A percentile compares a stretch with the other conserved stretches of the same genome.
phyloP scores from a whole-genome alignment of 2,888 invertebrate genomes.

The Cephus sareptanus region DNA sequence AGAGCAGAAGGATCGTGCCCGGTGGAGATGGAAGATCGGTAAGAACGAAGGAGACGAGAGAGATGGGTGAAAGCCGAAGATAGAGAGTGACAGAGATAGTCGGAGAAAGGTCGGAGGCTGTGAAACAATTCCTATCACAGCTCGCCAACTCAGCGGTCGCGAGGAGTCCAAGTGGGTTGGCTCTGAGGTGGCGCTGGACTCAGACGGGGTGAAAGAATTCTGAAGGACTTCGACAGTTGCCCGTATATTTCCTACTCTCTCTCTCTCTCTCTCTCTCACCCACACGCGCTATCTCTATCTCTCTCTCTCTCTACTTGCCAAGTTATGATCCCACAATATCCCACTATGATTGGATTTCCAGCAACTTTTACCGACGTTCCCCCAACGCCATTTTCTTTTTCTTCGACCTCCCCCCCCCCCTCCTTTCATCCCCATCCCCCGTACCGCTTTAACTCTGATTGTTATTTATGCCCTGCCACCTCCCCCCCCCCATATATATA shows the following conservation, averaged over 20 bases:
- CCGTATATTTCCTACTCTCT: slow-evolving; percentile 8
- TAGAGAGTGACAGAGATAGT: neutral
- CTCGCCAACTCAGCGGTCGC: slow-evolving; percentile 25
- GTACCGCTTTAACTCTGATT: neutral
- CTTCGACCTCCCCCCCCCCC: neutral
- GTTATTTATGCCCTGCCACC: neutral
- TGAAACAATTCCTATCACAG: slow-evolving; percentile 48
- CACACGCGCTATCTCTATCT: too few species aligned
- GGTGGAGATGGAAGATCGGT: neutral
- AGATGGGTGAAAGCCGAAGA: too few species aligned
- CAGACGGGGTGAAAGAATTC: slow-evolving; percentile 30
- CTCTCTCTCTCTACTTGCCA: slow-evolving; percentile 8
- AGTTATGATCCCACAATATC: slow-evolving; percentile 57
- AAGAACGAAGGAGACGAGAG: accelerated
- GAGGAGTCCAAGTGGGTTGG: slow-evolving; percentile 8
- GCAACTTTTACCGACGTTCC: slow-evolving; percentile 38
- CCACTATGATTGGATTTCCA: slow-evolving; percentile 53
- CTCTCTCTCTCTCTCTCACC: too few species aligned
- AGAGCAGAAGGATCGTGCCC: neutral
- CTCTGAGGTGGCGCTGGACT: slow-evolving; percentile 5
- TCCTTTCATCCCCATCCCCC: neutral
- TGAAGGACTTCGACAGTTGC: slow-evolving; percentile 42
- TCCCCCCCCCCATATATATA: slow-evolving; percentile 1
- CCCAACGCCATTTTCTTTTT: neutral
- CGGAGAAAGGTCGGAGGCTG: slow-evolving; percentile 23